Percentiles rank a stretch among this genome's conserved stretches.
These are phyloP conservation scores for Sesia apiformis DNA, from an alignment of 2,888 invertebrate species.

Conservation along the genomic window DNA sequence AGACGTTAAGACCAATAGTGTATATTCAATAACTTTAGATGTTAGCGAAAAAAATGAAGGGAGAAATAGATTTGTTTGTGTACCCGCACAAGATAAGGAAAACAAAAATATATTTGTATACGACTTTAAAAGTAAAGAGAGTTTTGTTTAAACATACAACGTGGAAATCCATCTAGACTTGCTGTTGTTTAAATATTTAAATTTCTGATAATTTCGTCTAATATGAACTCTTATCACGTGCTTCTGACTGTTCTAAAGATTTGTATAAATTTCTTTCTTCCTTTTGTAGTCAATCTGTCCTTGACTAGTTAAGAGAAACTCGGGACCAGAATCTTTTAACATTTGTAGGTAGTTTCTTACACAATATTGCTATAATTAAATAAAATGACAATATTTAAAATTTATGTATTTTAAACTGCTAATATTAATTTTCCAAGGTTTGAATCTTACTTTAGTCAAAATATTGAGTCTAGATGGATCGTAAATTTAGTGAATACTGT, in stretches of 20 bases:
- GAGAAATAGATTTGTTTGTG: constrained; percentile 58
- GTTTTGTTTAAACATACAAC: constrained; percentile 43
- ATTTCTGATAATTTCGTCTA: background rate
- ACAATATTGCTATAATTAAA: too few relatives aligned
- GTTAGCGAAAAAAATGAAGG: constrained; percentile 49
- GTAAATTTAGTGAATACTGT: too few relatives aligned
- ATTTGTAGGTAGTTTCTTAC: too few relatives aligned
- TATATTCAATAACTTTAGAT: constrained; percentile 66
- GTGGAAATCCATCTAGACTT: background rate
- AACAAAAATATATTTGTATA: constrained; percentile 68
- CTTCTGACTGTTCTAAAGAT: constrained; percentile 3
- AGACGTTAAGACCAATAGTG: constrained; percentile 67
- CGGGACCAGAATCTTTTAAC: too few relatives aligned
- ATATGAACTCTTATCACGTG: background rate
- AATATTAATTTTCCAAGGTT: too few relatives aligned
- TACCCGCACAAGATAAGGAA: constrained; percentile 51
- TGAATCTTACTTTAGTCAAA: too few relatives aligned
- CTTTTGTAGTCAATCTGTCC: too few relatives aligned
- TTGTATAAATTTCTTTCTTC: constrained; percentile 1
- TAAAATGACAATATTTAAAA: too few relatives aligned
- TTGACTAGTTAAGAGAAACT: too few relatives aligned
- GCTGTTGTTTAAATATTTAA: background rate
- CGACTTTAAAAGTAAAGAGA: constrained; percentile 66
- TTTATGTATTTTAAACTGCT: too few relatives aligned
- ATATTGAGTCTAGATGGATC: too few relatives aligned